phyloP scores from a whole-genome alignment of 2,888 invertebrate species.

The Brachyopa scutellaris region DNA sequence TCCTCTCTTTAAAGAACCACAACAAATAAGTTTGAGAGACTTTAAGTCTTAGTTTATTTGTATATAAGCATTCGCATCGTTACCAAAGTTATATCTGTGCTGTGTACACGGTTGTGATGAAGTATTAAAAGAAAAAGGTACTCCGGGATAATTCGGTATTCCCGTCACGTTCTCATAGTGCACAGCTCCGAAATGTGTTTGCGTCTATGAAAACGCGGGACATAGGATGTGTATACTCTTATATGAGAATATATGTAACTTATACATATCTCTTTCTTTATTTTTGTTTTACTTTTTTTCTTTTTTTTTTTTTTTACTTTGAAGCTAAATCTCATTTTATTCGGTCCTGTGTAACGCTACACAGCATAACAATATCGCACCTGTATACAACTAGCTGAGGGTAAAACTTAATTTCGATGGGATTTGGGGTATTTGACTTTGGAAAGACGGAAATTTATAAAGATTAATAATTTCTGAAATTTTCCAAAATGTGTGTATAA shows the following conservation, averaged over 20 bases:
- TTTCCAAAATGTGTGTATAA: too few species aligned
- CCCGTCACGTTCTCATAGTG: slow-evolving; percentile 66
- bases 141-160: slow-evolving; percentile 32
- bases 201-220: slow-evolving; percentile 68
- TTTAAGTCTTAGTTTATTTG: slow-evolving; percentile 57
- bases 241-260: slow-evolving; percentile 39
- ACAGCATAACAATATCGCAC: slow-evolving; percentile 53
- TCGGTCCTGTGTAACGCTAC: slow-evolving; percentile 24
- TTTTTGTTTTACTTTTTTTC: neutral
- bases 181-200: slow-evolving; percentile 68
- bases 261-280: too few species aligned
- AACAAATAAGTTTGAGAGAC: slow-evolving; percentile 60
- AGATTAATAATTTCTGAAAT: slow-evolving; percentile 24
- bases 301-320: slow-evolving; percentile 21
- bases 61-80: slow-evolving; percentile 60
- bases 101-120: slow-evolving; percentile 46
- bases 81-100: slow-evolving; percentile 44
- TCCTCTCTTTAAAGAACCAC: slow-evolving; percentile 24
- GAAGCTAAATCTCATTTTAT: slow-evolving; percentile 59
- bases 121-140: slow-evolving; percentile 60
- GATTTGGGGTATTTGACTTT: slow-evolving; percentile 32
- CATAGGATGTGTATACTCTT: slow-evolving; percentile 44
- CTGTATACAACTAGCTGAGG: slow-evolving; percentile 31
- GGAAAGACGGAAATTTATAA: slow-evolving; percentile 24
- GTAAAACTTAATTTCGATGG: slow-evolving; percentile 11